Conservation (phyloP, 2,797 vertebrate species). For the Masticophis lateralis region DNA sequence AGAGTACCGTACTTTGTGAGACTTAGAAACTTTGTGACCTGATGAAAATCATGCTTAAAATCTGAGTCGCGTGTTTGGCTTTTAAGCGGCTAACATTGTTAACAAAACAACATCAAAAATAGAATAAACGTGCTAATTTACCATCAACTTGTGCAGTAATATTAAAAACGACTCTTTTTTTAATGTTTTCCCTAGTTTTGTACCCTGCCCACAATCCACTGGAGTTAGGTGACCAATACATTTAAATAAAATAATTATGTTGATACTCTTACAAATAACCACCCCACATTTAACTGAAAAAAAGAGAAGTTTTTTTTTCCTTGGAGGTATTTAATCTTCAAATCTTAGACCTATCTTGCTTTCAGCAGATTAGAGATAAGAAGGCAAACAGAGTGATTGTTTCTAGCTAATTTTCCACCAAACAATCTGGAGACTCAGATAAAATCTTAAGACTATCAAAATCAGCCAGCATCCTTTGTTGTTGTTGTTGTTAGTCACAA, state of each 20-base stretch:
- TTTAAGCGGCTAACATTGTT: not conserved
- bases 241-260: not conserved
- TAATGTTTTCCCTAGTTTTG: not conserved
- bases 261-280: not conserved
- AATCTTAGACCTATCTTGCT: not conserved
- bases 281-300: too few relatives aligned
- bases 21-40: not conserved
- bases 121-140: not conserved
- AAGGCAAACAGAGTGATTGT: not conserved
- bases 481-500: too few relatives aligned
- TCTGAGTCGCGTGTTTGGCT: not conserved
- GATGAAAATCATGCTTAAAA: not conserved
- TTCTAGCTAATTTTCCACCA: not conserved
- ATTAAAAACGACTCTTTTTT: not conserved
- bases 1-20: not conserved
- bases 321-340: not conserved
- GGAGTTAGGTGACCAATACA: not conserved
- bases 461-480: not conserved
- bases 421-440: not conserved
- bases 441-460: not conserved
- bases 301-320: not conserved
- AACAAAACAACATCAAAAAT: not conserved
- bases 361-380: not conserved
- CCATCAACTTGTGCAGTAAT: not conserved
- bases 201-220: not conserved